Percentiles rank a stretch among this genome's conserved stretches.
These are phyloP conservation scores for Erithacus rubecula DNA, from an alignment of 2,797 vertebrate genomes.

Conservation along the genomic window DNA sequence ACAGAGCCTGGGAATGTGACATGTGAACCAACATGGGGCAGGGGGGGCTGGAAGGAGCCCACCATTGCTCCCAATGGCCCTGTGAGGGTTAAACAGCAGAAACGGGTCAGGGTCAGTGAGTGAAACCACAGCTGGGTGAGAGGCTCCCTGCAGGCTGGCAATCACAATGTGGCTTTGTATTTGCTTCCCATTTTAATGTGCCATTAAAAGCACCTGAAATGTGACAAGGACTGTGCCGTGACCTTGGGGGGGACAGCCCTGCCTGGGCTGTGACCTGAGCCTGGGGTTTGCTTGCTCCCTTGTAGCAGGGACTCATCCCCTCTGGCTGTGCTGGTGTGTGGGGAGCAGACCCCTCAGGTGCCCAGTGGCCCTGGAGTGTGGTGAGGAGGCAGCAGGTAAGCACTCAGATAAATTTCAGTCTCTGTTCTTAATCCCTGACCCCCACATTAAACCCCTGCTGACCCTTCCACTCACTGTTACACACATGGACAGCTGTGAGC, in stretches of 20 bases:
- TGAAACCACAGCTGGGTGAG: background rate
- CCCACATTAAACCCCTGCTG: background rate
- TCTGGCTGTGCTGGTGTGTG: fast-evolving
- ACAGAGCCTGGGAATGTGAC: slow-evolving; percentile 44
- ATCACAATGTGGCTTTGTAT: fast-evolving
- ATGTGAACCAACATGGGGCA: background rate
- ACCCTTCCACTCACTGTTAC: fast-evolving
- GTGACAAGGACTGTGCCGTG: fast-evolving
- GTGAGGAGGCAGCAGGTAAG: background rate
- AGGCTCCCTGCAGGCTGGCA: background rate
- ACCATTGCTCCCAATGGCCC: fast-evolving
- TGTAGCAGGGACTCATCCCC: background rate
- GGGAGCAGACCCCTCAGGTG: background rate
- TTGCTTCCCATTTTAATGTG: background rate
- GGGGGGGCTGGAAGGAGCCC: background rate
- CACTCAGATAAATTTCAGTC: background rate
- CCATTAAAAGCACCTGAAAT: fast-evolving
- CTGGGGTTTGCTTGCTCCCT: background rate
- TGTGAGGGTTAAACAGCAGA: background rate
- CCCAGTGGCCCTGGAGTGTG: fast-evolving
- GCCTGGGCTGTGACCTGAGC: fast-evolving
- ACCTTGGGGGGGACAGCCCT: too few species aligned
- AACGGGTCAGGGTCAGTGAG: fast-evolving
- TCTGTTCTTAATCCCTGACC: background rate
- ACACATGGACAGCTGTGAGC: background rate